A percentile compares a stretch with the other conserved stretches of the same genome.
Conservation (phyloP, 2,113 vertebrate genomes). For the Nettapus auritus region DNA sequence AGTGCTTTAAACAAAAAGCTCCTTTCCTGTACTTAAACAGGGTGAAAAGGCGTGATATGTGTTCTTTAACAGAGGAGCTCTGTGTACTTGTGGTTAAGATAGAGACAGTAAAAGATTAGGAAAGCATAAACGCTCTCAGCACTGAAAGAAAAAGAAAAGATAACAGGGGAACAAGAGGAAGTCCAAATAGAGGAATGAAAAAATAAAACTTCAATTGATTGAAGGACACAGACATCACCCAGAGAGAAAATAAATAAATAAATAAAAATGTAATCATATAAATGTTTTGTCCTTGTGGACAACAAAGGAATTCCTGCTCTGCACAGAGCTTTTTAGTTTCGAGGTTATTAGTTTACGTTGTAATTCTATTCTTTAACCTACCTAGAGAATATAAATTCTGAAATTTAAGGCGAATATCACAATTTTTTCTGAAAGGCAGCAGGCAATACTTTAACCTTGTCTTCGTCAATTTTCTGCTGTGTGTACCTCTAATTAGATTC, state of each 20-base stretch:
- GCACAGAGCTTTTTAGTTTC: not conserved
- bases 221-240: not conserved
- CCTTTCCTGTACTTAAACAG: not conserved
- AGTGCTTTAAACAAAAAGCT: not conserved
- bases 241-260: not conserved
- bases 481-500: constrained; percentile 39
- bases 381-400: not conserved
- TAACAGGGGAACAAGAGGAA: not conserved
- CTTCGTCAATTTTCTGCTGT: constrained; percentile 14
- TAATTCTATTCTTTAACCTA: constrained; percentile 5
- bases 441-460: constrained; percentile 21
- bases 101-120: not conserved
- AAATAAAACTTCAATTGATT: not conserved
- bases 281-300: not conserved
- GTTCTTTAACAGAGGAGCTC: not conserved
- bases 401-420: not conserved
- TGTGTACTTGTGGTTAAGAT: not conserved
- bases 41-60: not conserved
- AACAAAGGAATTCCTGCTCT: not conserved
- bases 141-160: not conserved
- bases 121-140: not conserved
- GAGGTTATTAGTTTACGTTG: not conserved
- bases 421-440: not conserved
- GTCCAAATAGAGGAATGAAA: not conserved
- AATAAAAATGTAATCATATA: not conserved